Conservation (phyloP, 1,140 invertebrate species). For the Piezodorus guildinii region DNA sequence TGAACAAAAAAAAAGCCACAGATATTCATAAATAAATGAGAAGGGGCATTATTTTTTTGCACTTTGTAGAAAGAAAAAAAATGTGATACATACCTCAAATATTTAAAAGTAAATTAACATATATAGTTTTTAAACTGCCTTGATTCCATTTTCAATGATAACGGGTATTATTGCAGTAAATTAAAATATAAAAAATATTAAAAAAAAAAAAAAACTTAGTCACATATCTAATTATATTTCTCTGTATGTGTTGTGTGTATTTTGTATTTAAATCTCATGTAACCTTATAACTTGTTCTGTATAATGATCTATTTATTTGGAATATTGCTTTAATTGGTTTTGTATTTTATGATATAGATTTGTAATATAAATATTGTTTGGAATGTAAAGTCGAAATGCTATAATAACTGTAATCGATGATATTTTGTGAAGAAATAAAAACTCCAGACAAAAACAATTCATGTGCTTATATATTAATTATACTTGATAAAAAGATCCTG, state of each 20-base stretch:
- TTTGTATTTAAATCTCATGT: constrained; percentile 14
- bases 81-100: constrained; percentile 12
- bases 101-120: too few species aligned
- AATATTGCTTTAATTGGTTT: constrained; percentile 8
- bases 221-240: constrained; percentile 14
- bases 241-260: constrained; percentile 18
- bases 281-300: constrained; percentile 8
- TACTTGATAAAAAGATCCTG: too few species aligned
- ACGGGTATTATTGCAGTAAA: constrained; percentile 10
- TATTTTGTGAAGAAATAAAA: too few species aligned
- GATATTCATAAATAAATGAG: neutral
- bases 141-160: neutral
- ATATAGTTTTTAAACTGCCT: neutral
- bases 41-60: constrained; percentile 7
- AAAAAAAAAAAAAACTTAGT: constrained; percentile 9
- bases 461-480: too few species aligned
- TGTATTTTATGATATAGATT: constrained; percentile 10
- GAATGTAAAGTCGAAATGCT: too few species aligned
- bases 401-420: too few species aligned
- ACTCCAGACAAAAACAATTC: too few species aligned
- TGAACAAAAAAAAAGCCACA: neutral
- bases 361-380: too few species aligned
- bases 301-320: constrained; percentile 12
- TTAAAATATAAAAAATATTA: too few species aligned
- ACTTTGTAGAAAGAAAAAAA: constrained; percentile 1